A percentile compares a stretch with the other conserved stretches of the same genome.
Evolutionary conservation across 1,140 invertebrate species (phyloP).

Genomic region (Mercenaria mercenaria): DNA sequence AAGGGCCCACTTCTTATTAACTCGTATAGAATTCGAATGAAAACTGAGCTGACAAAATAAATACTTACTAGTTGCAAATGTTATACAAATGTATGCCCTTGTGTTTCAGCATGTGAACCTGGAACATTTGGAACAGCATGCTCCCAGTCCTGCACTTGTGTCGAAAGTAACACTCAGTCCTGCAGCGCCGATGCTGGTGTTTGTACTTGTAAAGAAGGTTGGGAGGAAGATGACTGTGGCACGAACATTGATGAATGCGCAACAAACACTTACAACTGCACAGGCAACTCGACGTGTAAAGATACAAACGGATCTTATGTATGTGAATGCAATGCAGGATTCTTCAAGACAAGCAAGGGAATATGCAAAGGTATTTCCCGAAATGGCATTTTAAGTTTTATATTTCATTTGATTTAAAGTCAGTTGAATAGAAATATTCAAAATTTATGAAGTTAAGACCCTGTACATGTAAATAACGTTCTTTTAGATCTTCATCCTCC

Average conservation of each 20-base stretch:
- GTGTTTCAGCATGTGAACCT: not conserved
- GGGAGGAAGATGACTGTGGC: not conserved
- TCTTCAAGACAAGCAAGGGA: not conserved
- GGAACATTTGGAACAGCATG: not conserved
- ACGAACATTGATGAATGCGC: not conserved
- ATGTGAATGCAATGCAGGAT: conserved; percentile 22
- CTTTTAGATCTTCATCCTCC: no score
- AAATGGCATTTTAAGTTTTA: no score
- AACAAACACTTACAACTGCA: not conserved
- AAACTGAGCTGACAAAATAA: no score
- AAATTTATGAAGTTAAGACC: no score
- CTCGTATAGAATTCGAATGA: no score
- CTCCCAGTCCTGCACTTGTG: not conserved
- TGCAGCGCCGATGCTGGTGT: not conserved
- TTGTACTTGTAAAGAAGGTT: not conserved
- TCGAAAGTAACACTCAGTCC: not conserved
- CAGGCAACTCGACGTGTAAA: not conserved
- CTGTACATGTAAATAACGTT: no score
- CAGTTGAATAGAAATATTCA: no score
- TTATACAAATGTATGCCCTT: no score
- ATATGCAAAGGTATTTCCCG: conserved; percentile 27
- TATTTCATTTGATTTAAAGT: no score
- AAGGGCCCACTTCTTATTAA: no score
- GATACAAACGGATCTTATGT: not conserved
- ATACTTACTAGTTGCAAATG: no score